Evolutionary conservation across 2,113 vertebrate genomes (phyloP), one percentile per base, ranked within the genome.

Genomic region (Salvelinus sp.): DNA sequence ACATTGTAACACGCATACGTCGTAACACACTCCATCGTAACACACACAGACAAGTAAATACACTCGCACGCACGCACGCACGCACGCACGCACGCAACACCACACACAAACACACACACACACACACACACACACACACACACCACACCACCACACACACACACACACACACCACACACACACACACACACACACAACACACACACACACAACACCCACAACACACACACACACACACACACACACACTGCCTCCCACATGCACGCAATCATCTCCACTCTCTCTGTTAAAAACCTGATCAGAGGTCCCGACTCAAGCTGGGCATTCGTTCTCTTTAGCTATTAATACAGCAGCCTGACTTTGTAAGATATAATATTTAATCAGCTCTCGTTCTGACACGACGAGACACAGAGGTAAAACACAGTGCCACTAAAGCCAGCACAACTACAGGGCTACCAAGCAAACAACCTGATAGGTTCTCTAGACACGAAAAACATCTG

Each of bases 311-410:
- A 27, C 67, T 74, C 22, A 72, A 72, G 73, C 68, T 58, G 73
- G 60, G 77, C 33, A 72, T 74, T 74, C 62, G 74, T 7, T 69
- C 33, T 7, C 2, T 82, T 70, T 62, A 80, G 80, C 67, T 69
- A 81, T 65, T 77, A 38, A 77, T 54, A 14, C 14, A 16, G 48
- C 48, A 54, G 48, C 48, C 48, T 48, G 75, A 67, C 73, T 74
- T 84, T 87, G 70, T 75, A 70, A 57, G 67, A 73, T 72, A 78
- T 22, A 80, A 86, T 90, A 89, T 89, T 89, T 87, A 66, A 88
- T 85, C 50, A 75, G 72, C 74, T 78, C 13, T 79, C n/a, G 74
- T 72, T 78, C 16, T 79, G 74, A 80, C 74, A 73, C 38, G 73
- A 79, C 76, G 38, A 6, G 67, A 81, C 74, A 64, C 16, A 54